A percentile compares a stretch with the other conserved stretches of the same genome.
phyloP scores from a whole-genome alignment of 92 coral and sea anemone species.

The Siderastrea siderea region DNA sequence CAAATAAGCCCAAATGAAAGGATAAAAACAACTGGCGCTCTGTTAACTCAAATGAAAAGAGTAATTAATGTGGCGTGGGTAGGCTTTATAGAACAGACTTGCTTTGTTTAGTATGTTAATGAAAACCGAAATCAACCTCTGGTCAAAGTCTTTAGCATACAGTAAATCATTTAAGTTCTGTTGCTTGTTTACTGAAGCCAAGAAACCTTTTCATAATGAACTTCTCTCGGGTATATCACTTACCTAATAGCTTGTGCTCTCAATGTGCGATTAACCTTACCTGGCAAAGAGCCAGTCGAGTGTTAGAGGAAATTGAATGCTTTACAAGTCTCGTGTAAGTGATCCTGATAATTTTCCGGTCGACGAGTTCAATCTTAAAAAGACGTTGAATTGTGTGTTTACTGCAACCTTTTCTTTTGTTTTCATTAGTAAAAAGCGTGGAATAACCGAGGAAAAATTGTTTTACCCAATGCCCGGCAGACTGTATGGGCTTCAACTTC shows the following conservation, averaged over 20 bases:
- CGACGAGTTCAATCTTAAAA: slow-evolving; percentile 7
- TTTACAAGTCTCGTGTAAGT: not conserved
- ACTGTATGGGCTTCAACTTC: not conserved
- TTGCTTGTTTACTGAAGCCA: slow-evolving; percentile 23
- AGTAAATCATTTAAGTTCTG: slow-evolving; percentile 3
- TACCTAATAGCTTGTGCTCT: slow-evolving; percentile 7
- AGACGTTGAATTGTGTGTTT: slow-evolving; percentile 22
- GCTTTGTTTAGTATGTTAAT: slow-evolving; percentile 41
- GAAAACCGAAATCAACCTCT: slow-evolving; percentile 9
- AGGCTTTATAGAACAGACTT: not conserved
- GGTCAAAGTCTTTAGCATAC: slow-evolving; percentile 20
- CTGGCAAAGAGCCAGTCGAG: slow-evolving; percentile 12
- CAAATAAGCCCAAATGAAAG: slow-evolving; percentile 23
- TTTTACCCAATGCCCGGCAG: not conserved
- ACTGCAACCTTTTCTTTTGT: slow-evolving; percentile 21
- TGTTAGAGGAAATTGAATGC: slow-evolving; percentile 11
- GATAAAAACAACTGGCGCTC: slow-evolving; percentile 18
- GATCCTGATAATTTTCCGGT: slow-evolving; percentile 5
- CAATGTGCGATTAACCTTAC: not conserved
- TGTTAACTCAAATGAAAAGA: slow-evolving; percentile 10
- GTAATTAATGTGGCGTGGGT: slow-evolving; percentile 21
- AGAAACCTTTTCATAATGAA: slow-evolving; percentile 12
- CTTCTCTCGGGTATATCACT: slow-evolving; percentile 6
- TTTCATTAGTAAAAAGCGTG: not conserved
- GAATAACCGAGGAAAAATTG: not conserved